phyloP scores from a whole-genome alignment of 2,797 vertebrate genomes.

The Pempheris klunzingeri region DNA sequence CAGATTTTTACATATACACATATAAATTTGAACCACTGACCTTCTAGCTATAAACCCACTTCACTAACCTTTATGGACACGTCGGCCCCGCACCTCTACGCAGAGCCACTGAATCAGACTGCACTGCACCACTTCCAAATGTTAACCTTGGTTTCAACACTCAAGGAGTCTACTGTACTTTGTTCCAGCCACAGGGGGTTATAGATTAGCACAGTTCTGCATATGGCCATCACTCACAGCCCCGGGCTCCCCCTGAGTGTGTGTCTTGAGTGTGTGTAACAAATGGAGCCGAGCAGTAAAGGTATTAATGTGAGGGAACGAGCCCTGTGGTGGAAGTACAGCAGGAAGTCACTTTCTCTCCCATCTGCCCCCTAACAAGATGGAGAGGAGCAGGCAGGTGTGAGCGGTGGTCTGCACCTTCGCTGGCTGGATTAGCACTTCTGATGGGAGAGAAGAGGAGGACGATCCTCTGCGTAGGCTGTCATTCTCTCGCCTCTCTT shows the following conservation, averaged over 20 bases:
- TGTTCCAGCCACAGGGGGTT: constrained; percentile 78
- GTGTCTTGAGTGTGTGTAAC: constrained; percentile 77
- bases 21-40: constrained; percentile 34
- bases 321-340: constrained; percentile 78
- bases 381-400: constrained; percentile 73
- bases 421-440: constrained; percentile 79
- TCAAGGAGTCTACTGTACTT: constrained; percentile 78
- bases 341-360: constrained; percentile 77
- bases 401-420: constrained; percentile 70
- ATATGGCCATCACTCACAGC: constrained; percentile 84
- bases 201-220: constrained; percentile 78
- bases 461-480: constrained; percentile 48
- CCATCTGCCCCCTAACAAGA: constrained; percentile 81
- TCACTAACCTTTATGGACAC: constrained; percentile 35
- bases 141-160: constrained; percentile 76
- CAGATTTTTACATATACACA: constrained; percentile 11
- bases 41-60: constrained; percentile 45
- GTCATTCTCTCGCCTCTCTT: constrained; percentile 59
- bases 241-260: constrained; percentile 77
- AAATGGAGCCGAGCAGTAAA: constrained; percentile 77
- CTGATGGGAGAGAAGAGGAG: constrained; percentile 72
- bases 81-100: neutral
- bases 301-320: constrained; percentile 78
- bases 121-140: constrained; percentile 65
- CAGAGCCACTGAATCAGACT: constrained; percentile 44